phyloP scores from a whole-genome alignment of 1,140 invertebrate genomes.

The Mesaphorura yosii region DNA sequence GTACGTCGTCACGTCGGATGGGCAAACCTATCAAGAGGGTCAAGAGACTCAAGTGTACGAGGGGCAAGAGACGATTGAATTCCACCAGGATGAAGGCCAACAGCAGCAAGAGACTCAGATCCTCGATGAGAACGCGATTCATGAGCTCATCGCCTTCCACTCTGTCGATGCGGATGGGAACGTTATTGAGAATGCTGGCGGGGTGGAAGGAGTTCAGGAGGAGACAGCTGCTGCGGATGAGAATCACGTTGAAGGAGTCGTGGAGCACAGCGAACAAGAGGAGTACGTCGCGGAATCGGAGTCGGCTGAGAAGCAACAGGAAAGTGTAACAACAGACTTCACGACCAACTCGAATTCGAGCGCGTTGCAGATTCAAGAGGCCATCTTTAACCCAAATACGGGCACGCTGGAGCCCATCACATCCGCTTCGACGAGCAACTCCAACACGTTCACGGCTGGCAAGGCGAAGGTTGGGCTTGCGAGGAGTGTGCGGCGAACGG shows the following conservation, averaged over 20 bases:
- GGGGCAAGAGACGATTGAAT: too few species aligned
- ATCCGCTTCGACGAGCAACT: slow-evolving; percentile 4
- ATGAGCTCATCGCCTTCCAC: slow-evolving; percentile 27
- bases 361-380: too few species aligned
- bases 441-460: not conserved
- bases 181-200: slow-evolving; percentile 12
- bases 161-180: slow-evolving; percentile 27
- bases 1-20: slow-evolving; percentile 4
- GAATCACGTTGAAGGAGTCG: too few species aligned
- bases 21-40: slow-evolving; percentile 2
- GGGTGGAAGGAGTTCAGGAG: too few species aligned
- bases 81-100: too few species aligned
- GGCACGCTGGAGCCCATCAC: slow-evolving; percentile 27
- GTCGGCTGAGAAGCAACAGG: not conserved
- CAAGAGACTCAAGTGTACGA: slow-evolving; percentile 15
- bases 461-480: slow-evolving; percentile 3
- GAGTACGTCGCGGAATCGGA: not conserved
- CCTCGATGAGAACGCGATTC: slow-evolving; percentile 23
- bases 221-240: too few species aligned
- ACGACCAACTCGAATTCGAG: too few species aligned
- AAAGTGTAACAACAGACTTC: slow-evolving; percentile 1
- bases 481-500: not conserved
- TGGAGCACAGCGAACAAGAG: not conserved
- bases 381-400: slow-evolving; percentile 29
- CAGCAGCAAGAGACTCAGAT: slow-evolving; percentile 14